Percentiles rank a stretch among this genome's conserved stretches.
phyloP scores from a whole-genome alignment of 2,113 vertebrate genomes.

The Aramus guarauna region DNA sequence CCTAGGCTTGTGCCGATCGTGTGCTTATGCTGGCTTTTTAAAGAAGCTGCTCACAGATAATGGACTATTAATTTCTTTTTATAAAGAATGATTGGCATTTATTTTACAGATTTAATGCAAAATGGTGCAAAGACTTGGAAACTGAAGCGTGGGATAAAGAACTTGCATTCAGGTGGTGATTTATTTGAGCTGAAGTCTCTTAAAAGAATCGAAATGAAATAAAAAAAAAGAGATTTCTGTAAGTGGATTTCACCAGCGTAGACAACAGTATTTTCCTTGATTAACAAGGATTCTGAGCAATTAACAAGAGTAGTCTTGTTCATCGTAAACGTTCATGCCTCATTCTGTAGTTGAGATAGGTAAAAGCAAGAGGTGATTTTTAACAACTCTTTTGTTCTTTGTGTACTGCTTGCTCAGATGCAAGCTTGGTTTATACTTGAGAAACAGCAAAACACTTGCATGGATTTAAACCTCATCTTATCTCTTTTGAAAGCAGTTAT shows the following conservation, averaged over 20 bases:
- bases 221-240: neutral
- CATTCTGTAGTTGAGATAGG: neutral
- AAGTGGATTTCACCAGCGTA: neutral
- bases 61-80: neutral
- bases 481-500: neutral
- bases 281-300: neutral
- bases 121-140: neutral
- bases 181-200: neutral
- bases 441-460: neutral
- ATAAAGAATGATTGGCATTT: neutral
- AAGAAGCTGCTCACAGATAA: neutral
- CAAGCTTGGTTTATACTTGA: neutral
- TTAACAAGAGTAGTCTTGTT: neutral
- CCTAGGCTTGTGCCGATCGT: fast-evolving
- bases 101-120: neutral
- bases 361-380: neutral
- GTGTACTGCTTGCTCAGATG: neutral
- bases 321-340: fast-evolving
- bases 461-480: neutral
- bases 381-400: neutral
- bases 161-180: neutral
- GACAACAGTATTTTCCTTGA: neutral
- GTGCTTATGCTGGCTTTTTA: neutral
- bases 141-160: neutral
- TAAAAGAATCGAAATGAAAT: neutral